Percentiles rank a stretch among this genome's conserved stretches.
phyloP scores from a whole-genome alignment of 2,797 vertebrate species.

The Vespertilio murinus region DNA sequence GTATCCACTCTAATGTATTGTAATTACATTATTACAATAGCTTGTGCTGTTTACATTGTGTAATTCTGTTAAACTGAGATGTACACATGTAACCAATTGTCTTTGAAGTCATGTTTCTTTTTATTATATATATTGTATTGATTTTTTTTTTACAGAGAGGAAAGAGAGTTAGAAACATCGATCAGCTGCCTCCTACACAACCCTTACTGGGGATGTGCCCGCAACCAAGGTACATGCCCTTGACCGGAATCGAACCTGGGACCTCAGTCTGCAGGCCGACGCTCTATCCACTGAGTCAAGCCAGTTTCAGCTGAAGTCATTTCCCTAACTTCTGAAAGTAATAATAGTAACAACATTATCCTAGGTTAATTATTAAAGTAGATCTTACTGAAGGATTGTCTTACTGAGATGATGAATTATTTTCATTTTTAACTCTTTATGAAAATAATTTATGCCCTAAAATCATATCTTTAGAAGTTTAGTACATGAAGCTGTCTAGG shows the following conservation, averaged over 20 bases:
- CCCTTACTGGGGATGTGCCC: no score
- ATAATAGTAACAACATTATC: not conserved
- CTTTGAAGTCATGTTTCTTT: slow-evolving; percentile 37
- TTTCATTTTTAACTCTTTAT: slow-evolving; percentile 30
- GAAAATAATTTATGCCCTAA: slow-evolving; percentile 20
- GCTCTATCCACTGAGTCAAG: no score
- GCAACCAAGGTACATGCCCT: no score
- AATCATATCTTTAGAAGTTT: slow-evolving; percentile 24
- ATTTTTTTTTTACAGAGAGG: no score
- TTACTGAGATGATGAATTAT: not conserved
- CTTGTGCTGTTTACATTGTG: not conserved
- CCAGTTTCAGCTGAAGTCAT: not conserved
- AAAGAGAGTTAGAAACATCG: no score
- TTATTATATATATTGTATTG: no score
- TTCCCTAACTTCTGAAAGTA: slow-evolving; percentile 46
- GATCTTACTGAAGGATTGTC: not conserved
- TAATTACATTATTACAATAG: not conserved
- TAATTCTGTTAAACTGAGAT: slow-evolving; percentile 9
- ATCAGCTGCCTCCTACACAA: no score
- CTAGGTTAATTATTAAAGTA: slow-evolving; percentile 11
- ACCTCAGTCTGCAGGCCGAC: no score
- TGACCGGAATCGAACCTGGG: no score
- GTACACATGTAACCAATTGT: not conserved
- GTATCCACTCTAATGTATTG: not conserved
- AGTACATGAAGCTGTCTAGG: not conserved